Evolutionary conservation across 1,140 invertebrate species (phyloP), one percentile per base, ranked within the genome.

Genomic region (Bombus superbus): DNA sequence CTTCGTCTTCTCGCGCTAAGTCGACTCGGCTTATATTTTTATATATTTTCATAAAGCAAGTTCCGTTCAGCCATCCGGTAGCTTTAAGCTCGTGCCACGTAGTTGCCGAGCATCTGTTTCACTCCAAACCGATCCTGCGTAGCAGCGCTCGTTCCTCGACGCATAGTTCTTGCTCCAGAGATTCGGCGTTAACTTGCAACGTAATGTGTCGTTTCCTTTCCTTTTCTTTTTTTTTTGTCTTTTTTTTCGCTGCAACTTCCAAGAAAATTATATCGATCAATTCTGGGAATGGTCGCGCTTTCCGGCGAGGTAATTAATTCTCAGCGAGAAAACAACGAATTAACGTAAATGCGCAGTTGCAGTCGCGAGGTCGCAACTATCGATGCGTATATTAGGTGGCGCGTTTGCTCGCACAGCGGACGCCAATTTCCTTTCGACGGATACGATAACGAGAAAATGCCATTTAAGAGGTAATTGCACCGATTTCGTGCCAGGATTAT

Each of bases 391-490:
- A 68, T 71, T 82, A 57, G 64, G 28, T 28, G 38, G 2, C 38
- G 18, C 32, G 44, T 72, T 76, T n/a, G 18, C 57, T 44, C 35
- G 59, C 15, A 13, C 83, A 88, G 73, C 80, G 59, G 44, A 47
- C 47, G 53, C 44, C 44, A 77, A 88, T 88, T 88, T 88, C 69
- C 72, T 88, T 88, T 80, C 62, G 68, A 57, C 77, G 69, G 57
- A 80, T 69, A 32, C 57, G 35, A 88, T 88, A 88, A 88, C 71
- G 76, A 85, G 81, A 80, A 88, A 88, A 81, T 76, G 72, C 76
- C 72, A 88, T 88, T 87, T 76, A 88, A 85, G 76, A 74, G 87
- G 77, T 89, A 89, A 89, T 88, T 88, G 77, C 86, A 62, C 69
- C 82, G 87, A 86, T 88, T 89, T 85, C 66, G 72, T 73, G 74